Percentiles rank a stretch among this genome's conserved stretches.
phyloP scores from a whole-genome alignment of 2,113 vertebrate species.

The Megalops atlanticus region DNA sequence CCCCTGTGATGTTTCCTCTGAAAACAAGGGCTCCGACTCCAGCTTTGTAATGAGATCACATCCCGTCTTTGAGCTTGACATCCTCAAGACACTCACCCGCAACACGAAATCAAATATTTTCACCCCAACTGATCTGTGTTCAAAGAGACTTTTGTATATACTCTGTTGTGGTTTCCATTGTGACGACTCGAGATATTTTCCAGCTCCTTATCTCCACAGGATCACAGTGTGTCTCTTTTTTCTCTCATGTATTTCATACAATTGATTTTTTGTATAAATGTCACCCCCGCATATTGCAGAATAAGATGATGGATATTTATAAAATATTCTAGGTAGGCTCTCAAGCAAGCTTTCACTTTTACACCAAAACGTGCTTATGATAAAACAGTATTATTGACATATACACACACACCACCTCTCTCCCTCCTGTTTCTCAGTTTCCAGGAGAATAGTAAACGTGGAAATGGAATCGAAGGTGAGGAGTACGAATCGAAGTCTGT shows the following conservation, averaged over 20 bases:
- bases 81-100: conserved; percentile 12
- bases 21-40: conserved; percentile 28
- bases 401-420: neutral
- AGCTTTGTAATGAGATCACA: conserved; percentile 35
- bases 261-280: too few species aligned
- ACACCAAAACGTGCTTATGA: too few species aligned
- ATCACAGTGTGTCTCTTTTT: neutral
- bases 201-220: neutral
- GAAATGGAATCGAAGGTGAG: conserved; percentile 21
- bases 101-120: conserved; percentile 15
- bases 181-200: neutral
- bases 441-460: neutral
- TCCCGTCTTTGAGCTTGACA: conserved; percentile 31
- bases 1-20: conserved; percentile 22
- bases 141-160: conserved; percentile 12
- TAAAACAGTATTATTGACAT: neutral
- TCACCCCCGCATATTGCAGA: too few species aligned
- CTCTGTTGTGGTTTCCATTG: conserved; percentile 5
- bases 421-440: neutral
- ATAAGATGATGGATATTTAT: too few species aligned
- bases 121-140: conserved; percentile 15
- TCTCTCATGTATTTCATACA: neutral
- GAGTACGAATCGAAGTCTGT: conserved; percentile 11
- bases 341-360: too few species aligned
- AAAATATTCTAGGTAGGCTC: too few species aligned